These are phyloP conservation scores for Luffia ferchaultella DNA, from an alignment of 2,888 invertebrate genomes.

Conservation along the genomic window DNA sequence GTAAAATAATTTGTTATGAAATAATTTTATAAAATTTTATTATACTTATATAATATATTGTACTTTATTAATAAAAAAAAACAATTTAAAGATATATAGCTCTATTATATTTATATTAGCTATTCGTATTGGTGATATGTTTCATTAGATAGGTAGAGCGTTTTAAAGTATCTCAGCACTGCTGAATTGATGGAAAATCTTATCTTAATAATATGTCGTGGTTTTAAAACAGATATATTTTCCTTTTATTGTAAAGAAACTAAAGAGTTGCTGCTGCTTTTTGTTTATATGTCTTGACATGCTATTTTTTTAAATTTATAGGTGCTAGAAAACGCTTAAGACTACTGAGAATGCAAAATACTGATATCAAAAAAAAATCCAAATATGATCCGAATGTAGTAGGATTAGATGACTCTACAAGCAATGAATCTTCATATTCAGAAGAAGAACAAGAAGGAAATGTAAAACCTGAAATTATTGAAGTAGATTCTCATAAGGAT, in stretches of 20 bases:
- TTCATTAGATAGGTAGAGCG: too few relatives aligned
- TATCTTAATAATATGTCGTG: too few relatives aligned
- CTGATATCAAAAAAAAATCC: conserved; percentile 46
- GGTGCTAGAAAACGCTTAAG: conserved; percentile 68
- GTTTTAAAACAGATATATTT: too few relatives aligned
- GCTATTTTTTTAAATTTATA: conserved; percentile 38
- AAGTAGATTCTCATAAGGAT: conserved; percentile 7
- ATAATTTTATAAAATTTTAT: conserved; percentile 5
- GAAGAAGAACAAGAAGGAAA: conserved; percentile 20
- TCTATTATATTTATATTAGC: too few relatives aligned
- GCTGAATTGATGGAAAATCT: too few relatives aligned
- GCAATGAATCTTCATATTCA: conserved; percentile 30
- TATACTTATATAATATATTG: conserved; percentile 15
- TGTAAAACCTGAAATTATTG: conserved; percentile 2
- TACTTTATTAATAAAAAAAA: conserved; percentile 15
- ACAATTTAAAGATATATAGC: too few relatives aligned
- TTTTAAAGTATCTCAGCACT: too few relatives aligned
- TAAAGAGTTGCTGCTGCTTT: too few relatives aligned
- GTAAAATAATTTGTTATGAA: background rate
- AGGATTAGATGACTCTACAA: conserved; percentile 63
- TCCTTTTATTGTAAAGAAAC: too few relatives aligned
- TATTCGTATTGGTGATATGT: too few relatives aligned
- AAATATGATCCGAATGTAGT: conserved; percentile 76
- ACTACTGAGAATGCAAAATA: conserved; percentile 46
- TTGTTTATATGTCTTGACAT: too few relatives aligned